phyloP scores from a whole-genome alignment of 2,797 vertebrate species.

The Oreochromis mossambicus region DNA sequence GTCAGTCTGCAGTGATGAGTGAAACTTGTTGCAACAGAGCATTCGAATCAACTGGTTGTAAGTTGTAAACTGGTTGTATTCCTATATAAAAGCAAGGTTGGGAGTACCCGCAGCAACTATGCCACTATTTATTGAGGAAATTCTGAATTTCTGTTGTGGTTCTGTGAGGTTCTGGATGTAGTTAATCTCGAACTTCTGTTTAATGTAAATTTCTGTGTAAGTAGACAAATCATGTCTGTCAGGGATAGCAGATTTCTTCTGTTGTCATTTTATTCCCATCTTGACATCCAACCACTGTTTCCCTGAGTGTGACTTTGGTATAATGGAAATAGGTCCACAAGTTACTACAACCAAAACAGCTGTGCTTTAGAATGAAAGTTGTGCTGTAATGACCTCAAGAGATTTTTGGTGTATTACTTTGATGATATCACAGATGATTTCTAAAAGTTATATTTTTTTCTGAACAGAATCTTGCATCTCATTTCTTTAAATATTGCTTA shows the following conservation, averaged over 20 bases:
- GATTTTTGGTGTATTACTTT: not conserved
- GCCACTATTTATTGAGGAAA: not conserved
- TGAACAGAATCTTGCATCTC: not conserved
- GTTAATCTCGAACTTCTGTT: not conserved
- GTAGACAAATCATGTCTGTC: not conserved
- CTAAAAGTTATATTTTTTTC: not conserved
- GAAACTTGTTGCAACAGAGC: not conserved
- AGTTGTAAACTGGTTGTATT: not conserved
- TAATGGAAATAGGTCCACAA: not conserved
- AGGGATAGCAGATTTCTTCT: not conserved
- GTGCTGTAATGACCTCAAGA: not conserved
- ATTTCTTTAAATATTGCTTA: slow-evolving; percentile 1
- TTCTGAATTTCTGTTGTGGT: not conserved
- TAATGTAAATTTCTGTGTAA: not conserved
- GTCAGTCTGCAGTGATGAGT: not conserved
- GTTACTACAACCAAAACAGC: not conserved
- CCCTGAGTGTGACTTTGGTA: not conserved
- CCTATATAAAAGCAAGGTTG: not conserved
- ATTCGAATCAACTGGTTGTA: accelerated
- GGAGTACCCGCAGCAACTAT: not conserved
- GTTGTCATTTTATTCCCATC: not conserved
- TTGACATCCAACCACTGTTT: not conserved
- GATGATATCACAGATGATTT: not conserved
- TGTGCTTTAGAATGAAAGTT: not conserved
- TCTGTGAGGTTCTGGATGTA: not conserved